Evolutionary conservation across 2,888 invertebrate species (phyloP), one percentile per base, ranked within the genome.

Genomic region (Noctua fimbriata): DNA sequence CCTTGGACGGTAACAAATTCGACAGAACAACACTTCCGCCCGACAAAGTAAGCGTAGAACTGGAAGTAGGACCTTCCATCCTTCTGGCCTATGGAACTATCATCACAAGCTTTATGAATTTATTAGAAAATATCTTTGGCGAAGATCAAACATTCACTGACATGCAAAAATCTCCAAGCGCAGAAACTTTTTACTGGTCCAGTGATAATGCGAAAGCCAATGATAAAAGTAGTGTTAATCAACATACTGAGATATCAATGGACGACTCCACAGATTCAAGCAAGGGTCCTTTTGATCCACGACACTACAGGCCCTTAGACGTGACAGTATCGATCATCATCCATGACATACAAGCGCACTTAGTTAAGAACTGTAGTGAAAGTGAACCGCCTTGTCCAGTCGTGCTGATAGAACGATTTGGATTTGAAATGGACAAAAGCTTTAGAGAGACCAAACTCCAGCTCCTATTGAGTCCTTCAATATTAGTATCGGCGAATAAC

Each of bases 111-210:
- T 98, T 99, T 90, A 98, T 99, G 92, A 98, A 99, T 95, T 97
- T 99, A 66, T 98, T 99, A 93, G 99, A 99, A 96, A 99, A 99
- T 92, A 99, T 99, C 88, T 99, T 99, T 93, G 99, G 99, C 0
- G 99, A 99, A 94, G 99, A 99, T 96, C 99, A 99, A 95, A 97
- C 97, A 44, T 99, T 99, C 92, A 98, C 98, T 0, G 99, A 99
- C 91, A 99, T 99, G 98, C 98, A 98, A 89, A 98, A 98, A 88
- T 95, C 96, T 58, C 96, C 97, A 0, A 97, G 95, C 10, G 93
- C 95, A 55, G 96, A 96, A 28, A 92, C 94, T 0, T 95, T 94
- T 79, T 93, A 90, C 82, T 95, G 96, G 94, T 94, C 95, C 73
- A 93, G 94, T 75, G 97, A 97, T 60, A 94, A 93, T 65, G 86